Percentiles rank a stretch among this genome's conserved stretches.
Conservation (phyloP, 2,113 vertebrate species). For the Larimichthys polyactis region DNA sequence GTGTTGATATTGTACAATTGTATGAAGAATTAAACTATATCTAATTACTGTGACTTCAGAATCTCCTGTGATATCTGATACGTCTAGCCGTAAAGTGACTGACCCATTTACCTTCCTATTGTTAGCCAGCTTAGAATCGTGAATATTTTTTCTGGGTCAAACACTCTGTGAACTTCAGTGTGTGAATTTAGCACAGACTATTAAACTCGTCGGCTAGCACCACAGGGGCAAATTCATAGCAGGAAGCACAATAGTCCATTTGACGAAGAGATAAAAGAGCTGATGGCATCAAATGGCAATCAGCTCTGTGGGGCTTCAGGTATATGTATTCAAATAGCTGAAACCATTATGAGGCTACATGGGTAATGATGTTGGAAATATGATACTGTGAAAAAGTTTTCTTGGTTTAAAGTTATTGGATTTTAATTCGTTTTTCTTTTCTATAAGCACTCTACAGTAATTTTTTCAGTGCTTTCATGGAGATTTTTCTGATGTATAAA, state of each 20-base stretch:
- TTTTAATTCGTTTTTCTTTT: conserved; percentile 25
- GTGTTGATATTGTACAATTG: neutral
- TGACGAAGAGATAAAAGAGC: conserved; percentile 33
- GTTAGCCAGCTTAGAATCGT: conserved; percentile 48
- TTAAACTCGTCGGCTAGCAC: conserved; percentile 54
- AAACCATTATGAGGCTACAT: conserved; percentile 13
- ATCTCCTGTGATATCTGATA: conserved; percentile 65
- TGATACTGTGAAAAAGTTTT: neutral
- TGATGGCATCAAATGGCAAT: conserved; percentile 40
- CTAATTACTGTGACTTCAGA: conserved; percentile 63
- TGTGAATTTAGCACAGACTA: conserved; percentile 37
- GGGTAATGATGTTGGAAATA: conserved; percentile 8
- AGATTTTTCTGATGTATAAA: neutral
- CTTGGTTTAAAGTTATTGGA: neutral
- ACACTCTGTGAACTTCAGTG: conserved; percentile 47
- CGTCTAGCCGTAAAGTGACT: conserved; percentile 44
- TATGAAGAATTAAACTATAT: conserved; percentile 21
- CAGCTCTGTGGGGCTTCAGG: conserved; percentile 17
- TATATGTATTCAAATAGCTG: conserved; percentile 21
- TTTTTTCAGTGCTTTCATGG: neutral
- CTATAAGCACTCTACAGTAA: neutral
- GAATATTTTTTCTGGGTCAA: conserved; percentile 67
- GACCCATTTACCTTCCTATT: conserved; percentile 67
- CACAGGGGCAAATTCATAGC: neutral
- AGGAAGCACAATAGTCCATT: conserved; percentile 11